Evolutionary conservation across 1,140 invertebrate genomes (phyloP).

Genomic region (Micrasema minimum): DNA sequence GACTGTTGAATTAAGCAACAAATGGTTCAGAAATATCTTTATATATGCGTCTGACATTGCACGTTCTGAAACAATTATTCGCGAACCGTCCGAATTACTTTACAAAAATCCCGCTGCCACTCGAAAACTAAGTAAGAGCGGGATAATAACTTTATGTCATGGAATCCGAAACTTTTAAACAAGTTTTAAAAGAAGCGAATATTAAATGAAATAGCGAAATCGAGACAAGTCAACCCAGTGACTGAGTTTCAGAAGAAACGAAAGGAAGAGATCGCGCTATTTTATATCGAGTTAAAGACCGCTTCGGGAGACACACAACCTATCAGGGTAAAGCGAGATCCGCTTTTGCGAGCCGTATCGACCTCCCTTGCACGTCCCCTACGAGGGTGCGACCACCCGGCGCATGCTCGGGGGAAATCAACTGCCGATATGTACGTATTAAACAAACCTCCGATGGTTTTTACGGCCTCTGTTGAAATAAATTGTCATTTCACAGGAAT

Average conservation of each 20-base stretch:
- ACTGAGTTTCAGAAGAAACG: background rate
- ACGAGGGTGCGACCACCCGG: background rate
- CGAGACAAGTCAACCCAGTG: background rate
- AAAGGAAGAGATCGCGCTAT: slow-evolving; percentile 23
- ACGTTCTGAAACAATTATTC: background rate
- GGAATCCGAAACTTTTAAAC: slow-evolving; percentile 8
- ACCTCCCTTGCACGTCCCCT: slow-evolving; percentile 26
- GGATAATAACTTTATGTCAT: background rate
- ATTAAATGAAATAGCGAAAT: background rate
- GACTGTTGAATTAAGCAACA: slow-evolving; percentile 40
- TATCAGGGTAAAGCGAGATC: background rate
- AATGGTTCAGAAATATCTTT: slow-evolving; percentile 34
- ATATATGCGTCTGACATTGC: slow-evolving; percentile 3
- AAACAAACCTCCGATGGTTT: slow-evolving; percentile 30
- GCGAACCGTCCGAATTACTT: background rate
- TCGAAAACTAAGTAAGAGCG: background rate
- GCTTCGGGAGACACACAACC: slow-evolving; percentile 15
- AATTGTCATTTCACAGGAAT: slow-evolving; percentile 3
- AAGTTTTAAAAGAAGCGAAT: background rate
- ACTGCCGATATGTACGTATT: slow-evolving; percentile 26
- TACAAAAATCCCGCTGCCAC: slow-evolving; percentile 8
- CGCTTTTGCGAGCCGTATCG: slow-evolving; percentile 37
- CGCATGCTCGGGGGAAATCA: slow-evolving; percentile 36
- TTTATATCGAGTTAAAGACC: background rate
- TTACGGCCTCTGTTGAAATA: slow-evolving; percentile 18